A percentile compares a stretch with the other conserved stretches of the same genome.
phyloP scores from a whole-genome alignment of 2,797 vertebrate species.

The Lithobates sylvaticus region DNA sequence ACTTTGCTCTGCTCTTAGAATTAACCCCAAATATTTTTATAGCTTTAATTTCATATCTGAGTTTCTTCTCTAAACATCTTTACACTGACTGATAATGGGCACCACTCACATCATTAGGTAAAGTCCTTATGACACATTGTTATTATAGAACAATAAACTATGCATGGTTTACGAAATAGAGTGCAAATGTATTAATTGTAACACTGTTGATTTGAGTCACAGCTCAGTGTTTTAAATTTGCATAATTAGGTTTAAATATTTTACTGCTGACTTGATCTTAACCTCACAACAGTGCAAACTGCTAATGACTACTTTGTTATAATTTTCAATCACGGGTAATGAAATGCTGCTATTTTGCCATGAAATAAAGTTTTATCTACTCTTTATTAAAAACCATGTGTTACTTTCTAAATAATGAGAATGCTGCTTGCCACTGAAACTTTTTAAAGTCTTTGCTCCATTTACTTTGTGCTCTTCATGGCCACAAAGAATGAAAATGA shows the following conservation, averaged over 20 bases:
- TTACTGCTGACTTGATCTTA: conserved; percentile 73
- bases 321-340: conserved; percentile 71
- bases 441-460: conserved; percentile 63
- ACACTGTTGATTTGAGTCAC: conserved; percentile 81
- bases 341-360: conserved; percentile 74
- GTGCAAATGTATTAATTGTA: conserved; percentile 84
- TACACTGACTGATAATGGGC: conserved; percentile 36
- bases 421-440: conserved; percentile 32
- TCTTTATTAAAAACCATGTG: conserved; percentile 68
- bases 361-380: conserved; percentile 70
- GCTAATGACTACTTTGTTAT: conserved; percentile 71
- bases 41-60: neutral
- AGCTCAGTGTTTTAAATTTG: conserved; percentile 70
- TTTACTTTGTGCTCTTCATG: conserved; percentile 64
- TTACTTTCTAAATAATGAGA: conserved; percentile 56
- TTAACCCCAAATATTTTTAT: neutral
- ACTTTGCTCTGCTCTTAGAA: neutral
- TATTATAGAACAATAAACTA: conserved; percentile 66
- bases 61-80: conserved; percentile 19
- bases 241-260: conserved; percentile 72
- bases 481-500: conserved; percentile 63
- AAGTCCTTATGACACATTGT: conserved; percentile 76
- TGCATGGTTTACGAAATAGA: conserved; percentile 83
- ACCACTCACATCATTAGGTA: conserved; percentile 51
- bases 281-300: conserved; percentile 64